Evolutionary conservation across 2,113 vertebrate genomes (phyloP), one percentile per base, ranked within the genome.

Genomic region (Mustelus asterias): DNA sequence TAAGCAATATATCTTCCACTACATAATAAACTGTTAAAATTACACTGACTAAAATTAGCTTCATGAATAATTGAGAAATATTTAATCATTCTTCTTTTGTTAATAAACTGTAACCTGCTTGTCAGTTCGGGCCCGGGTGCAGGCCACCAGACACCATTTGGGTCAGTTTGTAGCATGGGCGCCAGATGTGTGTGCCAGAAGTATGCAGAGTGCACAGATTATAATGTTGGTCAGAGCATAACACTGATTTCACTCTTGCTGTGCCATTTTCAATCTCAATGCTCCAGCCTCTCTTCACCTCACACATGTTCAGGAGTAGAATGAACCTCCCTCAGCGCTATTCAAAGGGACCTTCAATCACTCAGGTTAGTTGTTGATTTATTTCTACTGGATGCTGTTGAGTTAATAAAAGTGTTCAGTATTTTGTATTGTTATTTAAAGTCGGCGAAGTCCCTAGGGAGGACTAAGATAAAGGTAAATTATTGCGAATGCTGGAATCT

Each of bases 1-100:
- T 96, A 95, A 96, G 65, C n/a, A 72, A 94, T 65, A 95, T n/a
- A 86, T 96, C 94, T 92, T 94, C 89, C 54, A 72, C 54, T 33
- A 90, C 48, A 67, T 65, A 44, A 63, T 83, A 95, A 70, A 80
- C 80, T 63, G 69, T 95, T 95, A 96, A 96, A 95, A 96, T 96
- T 95, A 95, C 95, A 96, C 67, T 37, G 95, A 86, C 69, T 88
- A 95, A 95, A 96, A 96, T 96, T 95, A 95, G 33, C 96, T 90
- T 76, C 60, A 89, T 76, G 95, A 96, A 95, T 96, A 96, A 96
- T 90, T 80, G 54, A 95, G 48, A 92, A 96, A 94, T 95, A 90
- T 90, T 96, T 95, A 95, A 95, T 95, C 48, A 95, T 95, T 95
- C 95, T 96, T 95, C 85, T 95, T 95, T 90, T 92, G 95, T 90